Base-by-base conservation (phyloP, 37 sponge, comb jelly and placozoan genomes). In the Tethya wilhelma region DNA sequence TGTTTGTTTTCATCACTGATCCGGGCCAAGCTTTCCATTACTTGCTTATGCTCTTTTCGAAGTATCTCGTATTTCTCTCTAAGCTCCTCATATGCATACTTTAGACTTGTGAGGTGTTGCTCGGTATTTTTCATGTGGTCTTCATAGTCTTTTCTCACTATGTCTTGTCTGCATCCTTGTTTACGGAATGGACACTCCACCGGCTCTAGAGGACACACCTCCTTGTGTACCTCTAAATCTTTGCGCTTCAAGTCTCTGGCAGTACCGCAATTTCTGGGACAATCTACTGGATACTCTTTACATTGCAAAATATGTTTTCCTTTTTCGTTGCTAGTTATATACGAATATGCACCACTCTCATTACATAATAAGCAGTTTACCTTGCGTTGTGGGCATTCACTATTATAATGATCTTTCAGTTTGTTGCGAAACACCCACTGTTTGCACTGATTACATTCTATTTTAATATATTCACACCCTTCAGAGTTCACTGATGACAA, bases 241-340 rank as follows among this genome's bases (percentile, higher is more conserved):
- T 17, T 57, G 6, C 75, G 33, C 4, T 22, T 30, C 31, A 75
- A 17, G 39, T 29, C 39, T n/a, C n/a, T n/a, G 23, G 12, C 12
- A 34, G 59, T 49, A 57, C 80, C 80, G 69, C 80, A 80, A 32
- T 80, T 68, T 9, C 49, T 80, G n/a, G 69, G 80, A 45, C 80
- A 80, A 1, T 22, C 30, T 9, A 68, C 6, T 36, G 70, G 80
- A 30, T 37, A 67, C 32, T 69, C 5, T 17, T 37, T 36, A 45
- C 80, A 80, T 20, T 49, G 8, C n/a, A 56, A 17, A 29, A 46
- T n/a, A 40, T 80, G 80, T n/a, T n/a, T n/a, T n/a, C n/a, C n/a
- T n/a, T n/a, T n/a, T n/a, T n/a, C n/a, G n/a, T n/a, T n/a, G n/a
- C n/a, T n/a, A n/a, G n/a, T n/a, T n/a, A n/a, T n/a, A n/a, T n/a